phyloP scores from a whole-genome alignment of 2,113 vertebrate genomes.

The Ophthalmolycus amberensis region DNA sequence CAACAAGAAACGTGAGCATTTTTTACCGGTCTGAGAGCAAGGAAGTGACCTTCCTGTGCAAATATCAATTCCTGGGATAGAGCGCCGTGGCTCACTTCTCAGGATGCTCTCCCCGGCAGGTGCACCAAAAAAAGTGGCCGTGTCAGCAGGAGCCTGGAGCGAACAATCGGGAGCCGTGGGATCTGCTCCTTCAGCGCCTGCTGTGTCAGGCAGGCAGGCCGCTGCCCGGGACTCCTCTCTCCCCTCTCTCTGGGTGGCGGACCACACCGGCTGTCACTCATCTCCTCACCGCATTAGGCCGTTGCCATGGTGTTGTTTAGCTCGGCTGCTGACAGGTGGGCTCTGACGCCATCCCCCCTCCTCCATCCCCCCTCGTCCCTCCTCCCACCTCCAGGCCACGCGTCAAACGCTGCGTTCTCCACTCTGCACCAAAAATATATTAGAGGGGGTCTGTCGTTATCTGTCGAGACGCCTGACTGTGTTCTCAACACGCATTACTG shows the following conservation, averaged over 20 bases:
- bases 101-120: slow-evolving; percentile 62
- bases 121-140: slow-evolving; percentile 55
- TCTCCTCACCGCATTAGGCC: slow-evolving; percentile 64
- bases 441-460: slow-evolving; percentile 50
- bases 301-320: slow-evolving; percentile 83
- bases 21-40: slow-evolving; percentile 1
- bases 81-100: slow-evolving; percentile 41
- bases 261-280: slow-evolving; percentile 76
- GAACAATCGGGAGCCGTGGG: slow-evolving; percentile 63
- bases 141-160: slow-evolving; percentile 69
- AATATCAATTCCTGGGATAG: slow-evolving; percentile 56
- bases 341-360: slow-evolving; percentile 67
- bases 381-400: slow-evolving; percentile 68
- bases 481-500: slow-evolving; percentile 26
- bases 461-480: slow-evolving; percentile 15
- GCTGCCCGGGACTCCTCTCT: slow-evolving; percentile 45
- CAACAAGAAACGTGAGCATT: slow-evolving; percentile 7
- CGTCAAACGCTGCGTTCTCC: slow-evolving; percentile 68
- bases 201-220: slow-evolving; percentile 69
- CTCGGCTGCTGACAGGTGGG: slow-evolving; percentile 77
- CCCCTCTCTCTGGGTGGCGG: slow-evolving; percentile 32
- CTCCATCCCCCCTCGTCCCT: slow-evolving; percentile 11
- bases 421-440: slow-evolving; percentile 74
- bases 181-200: slow-evolving; percentile 59
- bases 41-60: slow-evolving; percentile 42